Conservation (phyloP, 2,888 invertebrate species). For the Metopia argyrocephala region DNA sequence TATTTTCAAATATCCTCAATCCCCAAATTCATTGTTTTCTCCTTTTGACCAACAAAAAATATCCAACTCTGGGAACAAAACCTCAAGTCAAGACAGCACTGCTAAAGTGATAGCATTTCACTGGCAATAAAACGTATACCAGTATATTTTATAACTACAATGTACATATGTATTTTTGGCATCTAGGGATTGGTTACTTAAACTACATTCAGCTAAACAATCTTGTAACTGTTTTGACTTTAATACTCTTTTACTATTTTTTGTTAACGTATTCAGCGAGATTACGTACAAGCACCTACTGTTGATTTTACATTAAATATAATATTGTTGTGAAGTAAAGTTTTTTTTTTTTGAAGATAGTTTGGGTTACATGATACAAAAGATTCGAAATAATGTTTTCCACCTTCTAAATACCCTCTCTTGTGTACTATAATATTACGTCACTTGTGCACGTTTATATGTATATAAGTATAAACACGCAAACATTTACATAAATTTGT, state of each 20-base stretch:
- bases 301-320: constrained; percentile 18
- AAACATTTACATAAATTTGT: constrained; percentile 2
- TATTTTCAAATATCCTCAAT: no score
- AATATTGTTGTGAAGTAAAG: neutral
- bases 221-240: neutral
- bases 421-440: constrained; percentile 68
- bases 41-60: no score
- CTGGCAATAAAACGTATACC: no score
- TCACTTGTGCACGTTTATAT: constrained; percentile 65
- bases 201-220: no score
- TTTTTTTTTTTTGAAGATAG: neutral
- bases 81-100: no score
- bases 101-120: no score
- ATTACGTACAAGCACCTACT: constrained; percentile 29
- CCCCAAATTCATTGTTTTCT: no score
- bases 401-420: constrained; percentile 70
- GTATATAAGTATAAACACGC: neutral
- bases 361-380: neutral
- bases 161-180: no score
- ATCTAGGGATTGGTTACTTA: no score
- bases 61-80: no score
- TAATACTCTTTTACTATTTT: neutral
- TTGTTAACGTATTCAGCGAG: constrained; percentile 26
- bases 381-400: neutral
- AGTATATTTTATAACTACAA: no score